Evolutionary conservation across 2,888 invertebrate species (phyloP), one percentile per base, ranked within the genome.

Genomic region (Eupeodes luniger): DNA sequence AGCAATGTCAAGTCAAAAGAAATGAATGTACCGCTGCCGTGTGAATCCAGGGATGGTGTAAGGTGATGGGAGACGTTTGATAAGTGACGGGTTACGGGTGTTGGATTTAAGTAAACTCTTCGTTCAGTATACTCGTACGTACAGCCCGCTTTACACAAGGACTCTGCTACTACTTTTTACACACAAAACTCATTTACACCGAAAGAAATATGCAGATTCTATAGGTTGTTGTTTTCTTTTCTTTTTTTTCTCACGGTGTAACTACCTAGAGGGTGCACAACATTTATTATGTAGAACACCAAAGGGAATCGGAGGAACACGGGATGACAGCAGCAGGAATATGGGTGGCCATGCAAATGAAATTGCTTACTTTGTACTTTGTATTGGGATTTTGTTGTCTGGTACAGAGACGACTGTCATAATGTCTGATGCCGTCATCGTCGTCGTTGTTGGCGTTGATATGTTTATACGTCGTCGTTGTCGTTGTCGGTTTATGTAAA

Each of bases 341-440:
- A 81, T 81, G 85, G 88, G 88, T 85, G 88, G 88, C 81, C 77
- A 85, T 85, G 85, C 88, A 88, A 88, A 85, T 88, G 88, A 88
- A 88, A 88, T 88, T 88, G 88, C 88, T 88, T 88, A 88, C 88
- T 88, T 85, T 88, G 88, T 88, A 81, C 81, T 88, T 84, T 85
- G 85, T 81, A 88, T 88, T 85, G 88, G 88, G 88, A 88, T 88
- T 85, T 88, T 88, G 88, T 88, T 85, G 88, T 85, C 88, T 88
- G 85, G 88, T 81, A 81, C 77, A 85, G 88, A 88, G 88, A 77
- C 85, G 88, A 88, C 81, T 88, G 88, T 88, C 88, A 88, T 88
- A 88, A 88, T 85, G 88, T 85, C 88, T 88, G 85, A 88, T 88
- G 86, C 83, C 88, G 86, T 79, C 75, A 61, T 81, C 66, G 76